A percentile compares a stretch with the other conserved stretches of the same genome.
Conservation (phyloP, 2,113 vertebrate species). For the Columba janthina region DNA sequence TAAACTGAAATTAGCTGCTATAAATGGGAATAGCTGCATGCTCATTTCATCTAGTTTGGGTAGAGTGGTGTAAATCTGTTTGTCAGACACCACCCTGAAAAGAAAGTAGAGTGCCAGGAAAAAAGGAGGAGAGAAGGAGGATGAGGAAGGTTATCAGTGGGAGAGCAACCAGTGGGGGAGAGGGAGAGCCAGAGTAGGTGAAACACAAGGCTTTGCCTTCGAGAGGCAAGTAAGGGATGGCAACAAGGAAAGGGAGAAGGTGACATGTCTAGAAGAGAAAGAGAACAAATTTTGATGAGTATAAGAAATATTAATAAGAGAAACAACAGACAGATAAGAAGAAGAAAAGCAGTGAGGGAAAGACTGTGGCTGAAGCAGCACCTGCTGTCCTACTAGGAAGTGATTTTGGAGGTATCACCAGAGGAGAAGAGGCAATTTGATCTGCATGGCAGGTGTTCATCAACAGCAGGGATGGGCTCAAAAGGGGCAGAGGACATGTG, state of each 20-base stretch:
- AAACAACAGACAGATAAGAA: background rate
- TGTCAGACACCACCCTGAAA: background rate
- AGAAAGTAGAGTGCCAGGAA: background rate
- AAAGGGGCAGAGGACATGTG: background rate
- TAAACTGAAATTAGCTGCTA: conserved; percentile 13
- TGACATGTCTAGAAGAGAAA: background rate
- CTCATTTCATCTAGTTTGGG: background rate
- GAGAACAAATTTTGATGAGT: background rate
- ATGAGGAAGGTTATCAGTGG: background rate
- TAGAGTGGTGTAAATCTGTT: background rate
- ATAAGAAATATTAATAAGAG: background rate
- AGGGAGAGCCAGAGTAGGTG: background rate
- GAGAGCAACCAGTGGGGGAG: background rate
- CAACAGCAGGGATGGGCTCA: background rate
- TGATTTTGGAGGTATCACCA: background rate
- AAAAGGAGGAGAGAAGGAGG: background rate
- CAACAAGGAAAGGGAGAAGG: background rate
- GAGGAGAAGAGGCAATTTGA: background rate
- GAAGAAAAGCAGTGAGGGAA: background rate
- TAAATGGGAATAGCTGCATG: background rate
- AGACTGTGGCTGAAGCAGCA: background rate
- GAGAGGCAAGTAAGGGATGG: background rate
- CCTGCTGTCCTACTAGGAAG: background rate
- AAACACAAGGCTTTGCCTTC: background rate
- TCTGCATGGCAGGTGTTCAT: background rate